Evolutionary conservation across 2,113 vertebrate genomes (phyloP), one percentile per base, ranked within the genome.

Genomic region (Hippolais icterina): DNA sequence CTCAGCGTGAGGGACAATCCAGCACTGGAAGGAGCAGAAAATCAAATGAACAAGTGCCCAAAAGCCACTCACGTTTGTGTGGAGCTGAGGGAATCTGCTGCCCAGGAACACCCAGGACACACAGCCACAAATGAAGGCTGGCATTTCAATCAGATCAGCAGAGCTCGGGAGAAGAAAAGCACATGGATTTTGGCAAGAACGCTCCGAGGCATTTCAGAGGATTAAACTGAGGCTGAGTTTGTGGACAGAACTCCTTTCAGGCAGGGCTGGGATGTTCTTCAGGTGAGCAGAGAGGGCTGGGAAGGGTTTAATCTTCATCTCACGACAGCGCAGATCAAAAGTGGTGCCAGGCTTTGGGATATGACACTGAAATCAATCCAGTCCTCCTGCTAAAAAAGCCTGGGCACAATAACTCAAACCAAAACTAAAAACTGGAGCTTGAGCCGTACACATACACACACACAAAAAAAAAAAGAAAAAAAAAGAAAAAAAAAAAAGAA

Each of bases 71-170:
- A 97, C 75, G 23, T 98, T 98, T 98, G 98, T 97, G 80, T 97
- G 94, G 44, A 98, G 97, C 95, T 98, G 98, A 27, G 97, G 97
- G 90, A 98, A 97, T 70, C 96, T 94, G 41, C 98, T 98, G 79
- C 97, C 94, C 93, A 98, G 97, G 95, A 98, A 98, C 49, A 97
- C 49, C 9, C 97, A 98, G 56, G 97, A 98, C 42, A 97, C 27
- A 72, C 93, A 98, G 85, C 97, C 98, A 95, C 98, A 98, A 95
- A 98, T 59, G 71, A 98, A 98, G 49, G 96, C 98, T 93, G 97
- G 98, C 71, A 98, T 93, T 94, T 98, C 97, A 65, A 77, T 97
- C 87, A 83, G 88, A 82, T 86, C 96, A 27, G 94, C 95, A 69
- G 92, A 74, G 79, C 39, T 83, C 97, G 98, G 97, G 76, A 83